Percentiles rank a stretch among this genome's conserved stretches.
Evolutionary conservation across 2,888 invertebrate genomes (phyloP).

Genomic region (Gibbula magus): DNA sequence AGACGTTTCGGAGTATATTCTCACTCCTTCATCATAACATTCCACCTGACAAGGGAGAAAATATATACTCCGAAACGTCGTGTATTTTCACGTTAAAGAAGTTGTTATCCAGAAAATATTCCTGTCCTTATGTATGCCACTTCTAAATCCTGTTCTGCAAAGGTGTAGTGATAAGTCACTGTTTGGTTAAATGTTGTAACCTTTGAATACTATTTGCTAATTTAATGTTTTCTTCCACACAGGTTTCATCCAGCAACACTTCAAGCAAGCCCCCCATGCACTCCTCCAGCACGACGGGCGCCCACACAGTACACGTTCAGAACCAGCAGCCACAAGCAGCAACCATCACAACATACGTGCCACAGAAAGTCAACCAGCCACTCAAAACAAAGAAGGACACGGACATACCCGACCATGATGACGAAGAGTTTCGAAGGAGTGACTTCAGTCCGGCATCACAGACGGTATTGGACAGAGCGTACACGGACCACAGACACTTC

Average conservation of each 20-base stretch:
- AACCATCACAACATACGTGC: slow-evolving; percentile 6
- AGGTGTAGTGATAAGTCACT: too few relatives aligned
- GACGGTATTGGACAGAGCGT: slow-evolving; percentile 57
- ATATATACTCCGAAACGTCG: too few relatives aligned
- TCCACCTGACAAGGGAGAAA: too few relatives aligned
- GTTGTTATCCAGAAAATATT: too few relatives aligned
- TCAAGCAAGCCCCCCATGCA: not conserved
- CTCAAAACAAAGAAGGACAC: slow-evolving; percentile 23
- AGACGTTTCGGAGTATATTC: too few relatives aligned
- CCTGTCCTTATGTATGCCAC: too few relatives aligned
- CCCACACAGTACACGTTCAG: not conserved
- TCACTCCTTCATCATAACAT: too few relatives aligned
- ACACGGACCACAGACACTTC: slow-evolving; percentile 59
- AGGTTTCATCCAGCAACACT: not conserved
- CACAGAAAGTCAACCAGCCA: slow-evolving; percentile 21
- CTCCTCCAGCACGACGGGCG: not conserved
- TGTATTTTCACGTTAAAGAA: too few relatives aligned
- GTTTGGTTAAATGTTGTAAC: too few relatives aligned
- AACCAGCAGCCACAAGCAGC: not conserved
- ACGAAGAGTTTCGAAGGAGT: slow-evolving; percentile 58
- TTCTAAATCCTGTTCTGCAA: too few relatives aligned
- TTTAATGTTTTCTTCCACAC: not conserved
- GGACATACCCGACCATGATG: slow-evolving; percentile 34
- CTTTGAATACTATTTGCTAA: too few relatives aligned
- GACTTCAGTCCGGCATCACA: slow-evolving; percentile 63